These are phyloP conservation scores for Cryptops parisi DNA, from an alignment of 2,888 invertebrate genomes.

Conservation along the genomic window DNA sequence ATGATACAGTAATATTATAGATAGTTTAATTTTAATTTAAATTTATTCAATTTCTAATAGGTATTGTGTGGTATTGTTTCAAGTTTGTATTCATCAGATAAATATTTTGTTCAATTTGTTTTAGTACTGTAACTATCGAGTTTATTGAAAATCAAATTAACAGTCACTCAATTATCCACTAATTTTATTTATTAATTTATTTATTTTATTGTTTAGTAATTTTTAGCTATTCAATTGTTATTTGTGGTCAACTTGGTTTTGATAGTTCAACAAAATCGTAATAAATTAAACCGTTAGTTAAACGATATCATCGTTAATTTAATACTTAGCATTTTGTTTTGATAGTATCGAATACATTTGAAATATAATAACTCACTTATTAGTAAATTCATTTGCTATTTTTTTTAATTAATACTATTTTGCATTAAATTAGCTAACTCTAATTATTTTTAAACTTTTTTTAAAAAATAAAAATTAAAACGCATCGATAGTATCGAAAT, in stretches of 20 bases:
- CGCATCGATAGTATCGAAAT: neutral
- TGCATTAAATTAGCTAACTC: neutral
- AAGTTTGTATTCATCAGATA: too few relatives aligned
- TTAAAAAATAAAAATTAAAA: neutral
- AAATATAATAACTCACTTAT: neutral
- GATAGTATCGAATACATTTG: too few relatives aligned
- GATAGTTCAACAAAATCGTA: too few relatives aligned
- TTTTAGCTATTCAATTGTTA: neutral
- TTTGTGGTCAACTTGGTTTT: neutral
- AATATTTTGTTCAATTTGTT: too few relatives aligned
- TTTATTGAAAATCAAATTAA: neutral
- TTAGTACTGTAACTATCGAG: too few relatives aligned
- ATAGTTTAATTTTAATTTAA: too few relatives aligned
- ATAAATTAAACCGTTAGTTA: neutral
- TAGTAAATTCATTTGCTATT: neutral
- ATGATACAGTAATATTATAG: too few relatives aligned
- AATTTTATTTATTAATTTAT: neutral
- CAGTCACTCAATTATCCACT: neutral
- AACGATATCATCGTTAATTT: neutral
- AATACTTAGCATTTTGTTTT: too few relatives aligned
- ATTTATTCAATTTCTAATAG: too few relatives aligned
- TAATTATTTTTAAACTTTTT: neutral
- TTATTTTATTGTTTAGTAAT: neutral
- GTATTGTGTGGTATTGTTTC: too few relatives aligned
- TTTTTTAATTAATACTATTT: neutral